phyloP scores from a whole-genome alignment of 2,888 invertebrate species.

The Rhorus exstirpatorius region DNA sequence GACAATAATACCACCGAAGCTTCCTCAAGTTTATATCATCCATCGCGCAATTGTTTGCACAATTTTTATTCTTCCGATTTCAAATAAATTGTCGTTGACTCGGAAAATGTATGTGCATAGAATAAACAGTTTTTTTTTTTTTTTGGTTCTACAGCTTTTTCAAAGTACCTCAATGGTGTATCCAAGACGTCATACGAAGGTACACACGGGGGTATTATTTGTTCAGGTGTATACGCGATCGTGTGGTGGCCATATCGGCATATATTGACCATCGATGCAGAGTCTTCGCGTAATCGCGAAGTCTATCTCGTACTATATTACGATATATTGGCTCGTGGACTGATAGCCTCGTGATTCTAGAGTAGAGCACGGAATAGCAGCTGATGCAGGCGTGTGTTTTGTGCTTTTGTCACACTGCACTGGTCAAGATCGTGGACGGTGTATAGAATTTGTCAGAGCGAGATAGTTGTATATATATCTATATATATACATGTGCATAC shows the following conservation, averaged over 20 bases:
- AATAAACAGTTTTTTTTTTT: not conserved
- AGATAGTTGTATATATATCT: not conserved
- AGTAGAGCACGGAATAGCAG: constrained; percentile 25
- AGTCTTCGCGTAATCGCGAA: constrained; percentile 38
- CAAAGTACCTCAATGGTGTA: not conserved
- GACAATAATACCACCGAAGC: no score
- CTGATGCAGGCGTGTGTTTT: constrained; percentile 45
- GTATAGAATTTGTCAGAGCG: constrained; percentile 18
- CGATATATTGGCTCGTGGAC: constrained; percentile 26
- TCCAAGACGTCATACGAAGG: constrained; percentile 3
- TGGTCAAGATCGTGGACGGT: constrained; percentile 35
- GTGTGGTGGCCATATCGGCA: not conserved
- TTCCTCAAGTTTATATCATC: not conserved
- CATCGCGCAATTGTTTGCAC: not conserved
- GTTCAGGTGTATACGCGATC: constrained; percentile 45
- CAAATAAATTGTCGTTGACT: not conserved
- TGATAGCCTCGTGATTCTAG: constrained; percentile 30
- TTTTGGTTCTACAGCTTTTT: not conserved
- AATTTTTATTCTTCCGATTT: not conserved
- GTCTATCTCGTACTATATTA: constrained; percentile 5
- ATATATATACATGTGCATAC: constrained; percentile 5
- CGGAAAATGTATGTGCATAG: constrained; percentile 1
- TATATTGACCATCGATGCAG: constrained; percentile 34
- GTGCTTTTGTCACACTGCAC: constrained; percentile 17
- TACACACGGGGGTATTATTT: constrained; percentile 41